A percentile compares a stretch with the other conserved stretches of the same genome.
These are phyloP conservation scores for Agrochola circellaris DNA, from an alignment of 2,888 invertebrate genomes.

Conservation along the genomic window DNA sequence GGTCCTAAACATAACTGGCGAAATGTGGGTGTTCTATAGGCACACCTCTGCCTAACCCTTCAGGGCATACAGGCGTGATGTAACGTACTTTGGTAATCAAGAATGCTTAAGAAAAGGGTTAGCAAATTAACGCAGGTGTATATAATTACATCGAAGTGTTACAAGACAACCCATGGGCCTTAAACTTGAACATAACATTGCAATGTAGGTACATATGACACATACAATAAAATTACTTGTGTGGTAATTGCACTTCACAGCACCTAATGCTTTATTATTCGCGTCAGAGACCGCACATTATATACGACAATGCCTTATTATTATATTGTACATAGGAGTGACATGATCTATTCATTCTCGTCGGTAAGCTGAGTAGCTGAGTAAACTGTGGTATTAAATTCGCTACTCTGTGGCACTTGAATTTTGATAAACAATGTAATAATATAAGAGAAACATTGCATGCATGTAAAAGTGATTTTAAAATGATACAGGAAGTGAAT, in stretches of 20 bases:
- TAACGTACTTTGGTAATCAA: background rate
- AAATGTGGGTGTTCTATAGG: background rate
- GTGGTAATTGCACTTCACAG: conserved; percentile 48
- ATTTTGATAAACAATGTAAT: conserved; percentile 22
- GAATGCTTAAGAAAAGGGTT: background rate
- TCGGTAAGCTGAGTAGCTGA: conserved; percentile 8
- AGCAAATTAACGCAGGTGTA: background rate
- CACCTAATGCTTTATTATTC: conserved; percentile 26
- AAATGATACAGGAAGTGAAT: conserved; percentile 21
- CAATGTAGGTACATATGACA: conserved; percentile 1
- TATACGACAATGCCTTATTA: conserved; percentile 43
- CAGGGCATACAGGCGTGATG: background rate
- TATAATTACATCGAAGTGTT: background rate
- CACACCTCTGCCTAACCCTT: background rate
- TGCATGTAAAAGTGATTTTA: conserved; percentile 11
- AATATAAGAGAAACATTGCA: background rate
- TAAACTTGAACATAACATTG: conserved; percentile 37
- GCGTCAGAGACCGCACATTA: conserved; percentile 51
- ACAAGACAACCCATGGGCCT: background rate
- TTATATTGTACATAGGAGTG: conserved; percentile 51
- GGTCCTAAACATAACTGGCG: background rate
- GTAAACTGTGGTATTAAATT: conserved; percentile 40
- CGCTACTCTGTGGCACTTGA: conserved; percentile 10
- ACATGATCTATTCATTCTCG: conserved; percentile 27
- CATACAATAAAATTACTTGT: conserved; percentile 44